Evolutionary conservation across 2,888 invertebrate genomes (phyloP).

Genomic region (Tipula helvola): DNA sequence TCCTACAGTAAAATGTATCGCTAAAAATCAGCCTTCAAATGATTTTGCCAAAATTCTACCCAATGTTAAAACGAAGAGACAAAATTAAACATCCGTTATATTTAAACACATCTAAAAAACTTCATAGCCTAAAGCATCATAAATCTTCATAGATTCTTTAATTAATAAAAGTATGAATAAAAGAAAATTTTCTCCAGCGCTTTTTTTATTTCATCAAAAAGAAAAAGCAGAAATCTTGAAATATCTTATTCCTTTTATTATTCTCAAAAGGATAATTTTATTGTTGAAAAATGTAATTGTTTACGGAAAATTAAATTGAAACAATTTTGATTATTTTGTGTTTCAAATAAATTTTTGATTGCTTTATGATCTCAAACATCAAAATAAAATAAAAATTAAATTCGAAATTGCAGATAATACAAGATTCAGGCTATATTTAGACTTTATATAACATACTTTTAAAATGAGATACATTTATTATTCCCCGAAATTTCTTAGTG

Average conservation of each 20-base stretch:
- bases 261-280: not conserved
- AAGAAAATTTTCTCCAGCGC: not conserved
- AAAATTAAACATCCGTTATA: not conserved
- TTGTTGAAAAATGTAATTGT: not conserved
- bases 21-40: not conserved
- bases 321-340: not conserved
- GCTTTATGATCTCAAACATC: not conserved
- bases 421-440: too few species aligned
- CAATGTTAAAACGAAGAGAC: not conserved
- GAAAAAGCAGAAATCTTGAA: not conserved
- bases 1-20: not conserved
- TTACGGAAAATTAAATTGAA: not conserved
- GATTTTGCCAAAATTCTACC: not conserved
- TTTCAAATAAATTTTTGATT: not conserved
- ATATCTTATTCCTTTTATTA: not conserved
- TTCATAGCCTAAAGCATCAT: not conserved
- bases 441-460: too few species aligned
- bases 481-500: too few species aligned
- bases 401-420: not conserved
- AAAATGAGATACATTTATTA: too few species aligned
- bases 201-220: not conserved
- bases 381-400: not conserved
- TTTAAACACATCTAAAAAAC: not conserved
- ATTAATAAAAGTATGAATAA: not conserved
- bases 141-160: not conserved